These are phyloP conservation scores for Paraescarpia echinospica DNA, from an alignment of 1,140 invertebrate species.

Conservation along the genomic window DNA sequence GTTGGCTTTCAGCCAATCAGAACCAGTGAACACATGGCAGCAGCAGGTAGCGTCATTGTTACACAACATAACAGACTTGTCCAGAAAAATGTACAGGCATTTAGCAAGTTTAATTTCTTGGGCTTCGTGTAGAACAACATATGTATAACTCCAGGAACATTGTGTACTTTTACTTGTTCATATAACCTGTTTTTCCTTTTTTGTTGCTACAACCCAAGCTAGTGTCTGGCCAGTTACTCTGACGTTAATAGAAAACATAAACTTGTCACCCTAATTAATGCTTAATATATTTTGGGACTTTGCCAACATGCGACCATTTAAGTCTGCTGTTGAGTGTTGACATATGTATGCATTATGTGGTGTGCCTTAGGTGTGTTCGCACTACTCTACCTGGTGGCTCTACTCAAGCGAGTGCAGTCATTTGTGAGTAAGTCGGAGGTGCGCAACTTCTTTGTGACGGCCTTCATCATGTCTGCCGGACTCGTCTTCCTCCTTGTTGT, in stretches of 20 bases:
- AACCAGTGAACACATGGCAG: conserved; percentile 99
- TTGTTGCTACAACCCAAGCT: neutral
- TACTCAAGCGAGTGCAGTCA: conserved; percentile 85
- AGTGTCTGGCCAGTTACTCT: too few relatives aligned
- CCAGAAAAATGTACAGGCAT: neutral
- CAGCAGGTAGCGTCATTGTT: conserved; percentile 67
- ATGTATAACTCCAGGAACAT: neutral
- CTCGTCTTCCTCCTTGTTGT: conserved; percentile 85
- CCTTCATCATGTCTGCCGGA: conserved; percentile 74
- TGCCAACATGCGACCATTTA: neutral
- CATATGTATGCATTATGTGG: neutral
- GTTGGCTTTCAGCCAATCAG: conserved; percentile 99
- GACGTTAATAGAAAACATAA: too few relatives aligned
- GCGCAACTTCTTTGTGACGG: conserved; percentile 82
- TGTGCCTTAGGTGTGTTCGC: conserved; percentile 84
- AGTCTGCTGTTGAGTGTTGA: neutral
- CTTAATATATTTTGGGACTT: neutral
- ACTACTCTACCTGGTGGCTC: conserved; percentile 81
- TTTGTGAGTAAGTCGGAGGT: conserved; percentile 89
- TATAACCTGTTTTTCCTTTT: too few relatives aligned
- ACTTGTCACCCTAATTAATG: neutral
- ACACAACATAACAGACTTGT: neutral
- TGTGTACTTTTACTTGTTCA: too few relatives aligned
- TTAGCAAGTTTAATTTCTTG: neutral
- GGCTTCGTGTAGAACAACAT: neutral